Base-by-base conservation (phyloP, 2,797 vertebrate genomes). In the Clarias fuscus region DNA sequence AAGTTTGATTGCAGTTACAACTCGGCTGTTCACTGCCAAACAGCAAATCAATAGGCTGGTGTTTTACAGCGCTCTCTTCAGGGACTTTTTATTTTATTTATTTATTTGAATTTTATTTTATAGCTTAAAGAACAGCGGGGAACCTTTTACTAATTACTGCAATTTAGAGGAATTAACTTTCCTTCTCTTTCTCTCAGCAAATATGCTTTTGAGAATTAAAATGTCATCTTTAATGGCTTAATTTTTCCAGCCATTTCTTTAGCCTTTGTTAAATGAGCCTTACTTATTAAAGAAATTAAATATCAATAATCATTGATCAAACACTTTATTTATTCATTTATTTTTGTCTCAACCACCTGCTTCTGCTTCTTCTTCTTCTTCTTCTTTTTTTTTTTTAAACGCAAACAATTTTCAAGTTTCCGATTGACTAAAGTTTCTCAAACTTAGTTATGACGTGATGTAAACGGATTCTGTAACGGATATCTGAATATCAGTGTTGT, bases 141-240 rank as follows among this genome's bases (percentile, higher is more conserved):
- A 91, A 92, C 90, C 86, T 89, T 91, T 91, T 85, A 92, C 84
- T 93, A 94, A 95, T 94, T 92, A 92, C 91, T 67, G 90, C 91
- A 94, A 94, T 94, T 93, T 90, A 75, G 82, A 93, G 91, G 92
- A 93, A 93, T 93, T 94, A 90, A 90, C 90, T 92, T 92, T 91
- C 91, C 3, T 30, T 43, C 58, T 61, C 30, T 56, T 10, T 58
- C 27, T 62, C 90, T 89, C 88, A 89, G 89, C 88, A 86, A 91
- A 92, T 92, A 90, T 90, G 48, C 86, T 53, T 91, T 91, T 87
- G 70, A 84, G 82, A 90, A 81, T 84, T 87, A 94, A 96, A 96
- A 90, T 96, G 94, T 95, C 95, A 95, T 83, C 10, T 81, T 76
- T 91, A 92, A 95, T 95, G 14, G 85, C 37, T 86, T 40, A 2